A percentile compares a stretch with the other conserved stretches of the same genome.
Evolutionary conservation across 2,888 invertebrate species (phyloP).

Genomic region (Mongoloraphidia duomilia): DNA sequence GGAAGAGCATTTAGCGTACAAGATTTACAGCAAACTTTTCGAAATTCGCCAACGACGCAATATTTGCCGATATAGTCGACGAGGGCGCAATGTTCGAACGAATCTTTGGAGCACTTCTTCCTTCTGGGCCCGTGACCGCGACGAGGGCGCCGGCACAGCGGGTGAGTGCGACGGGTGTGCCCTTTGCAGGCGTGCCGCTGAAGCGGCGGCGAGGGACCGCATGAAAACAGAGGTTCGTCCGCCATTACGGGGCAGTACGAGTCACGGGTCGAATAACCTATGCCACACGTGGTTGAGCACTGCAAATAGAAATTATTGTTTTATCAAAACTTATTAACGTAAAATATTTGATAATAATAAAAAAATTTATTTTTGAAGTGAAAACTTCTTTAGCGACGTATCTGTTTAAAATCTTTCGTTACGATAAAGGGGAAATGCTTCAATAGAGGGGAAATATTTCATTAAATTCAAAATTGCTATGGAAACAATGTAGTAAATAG

Average conservation of each 20-base stretch:
- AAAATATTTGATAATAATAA: no score
- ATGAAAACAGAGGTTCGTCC: conserved; percentile 31
- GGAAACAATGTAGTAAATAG: no score
- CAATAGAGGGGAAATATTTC: no score
- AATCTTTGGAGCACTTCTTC: conserved; percentile 21
- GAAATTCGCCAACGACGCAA: conserved; percentile 41
- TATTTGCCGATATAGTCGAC: conserved; percentile 26
- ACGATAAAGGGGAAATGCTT: no score
- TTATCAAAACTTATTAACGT: no score
- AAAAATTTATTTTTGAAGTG: no score
- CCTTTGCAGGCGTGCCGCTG: conserved; percentile 37
- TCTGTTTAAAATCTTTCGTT: no score
- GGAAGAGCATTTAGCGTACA: conserved; percentile 21
- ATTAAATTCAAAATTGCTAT: no score
- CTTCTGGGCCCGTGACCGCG: conserved; percentile 21
- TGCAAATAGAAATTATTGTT: conserved; percentile 22
- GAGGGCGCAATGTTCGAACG: conserved; percentile 34
- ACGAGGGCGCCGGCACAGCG: conserved; percentile 21
- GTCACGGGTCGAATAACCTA: conserved; percentile 38
- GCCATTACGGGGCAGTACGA: conserved; percentile 37
- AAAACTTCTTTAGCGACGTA: no score
- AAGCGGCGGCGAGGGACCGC: conserved; percentile 37
- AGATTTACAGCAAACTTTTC: conserved; percentile 42
- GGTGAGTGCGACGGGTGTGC: conserved; percentile 18
- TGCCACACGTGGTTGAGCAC: conserved; percentile 49